Percentiles rank a stretch among this genome's conserved stretches.
These are phyloP conservation scores for Rhineura floridana DNA, from an alignment of 2,113 vertebrate genomes.

Conservation along the genomic window DNA sequence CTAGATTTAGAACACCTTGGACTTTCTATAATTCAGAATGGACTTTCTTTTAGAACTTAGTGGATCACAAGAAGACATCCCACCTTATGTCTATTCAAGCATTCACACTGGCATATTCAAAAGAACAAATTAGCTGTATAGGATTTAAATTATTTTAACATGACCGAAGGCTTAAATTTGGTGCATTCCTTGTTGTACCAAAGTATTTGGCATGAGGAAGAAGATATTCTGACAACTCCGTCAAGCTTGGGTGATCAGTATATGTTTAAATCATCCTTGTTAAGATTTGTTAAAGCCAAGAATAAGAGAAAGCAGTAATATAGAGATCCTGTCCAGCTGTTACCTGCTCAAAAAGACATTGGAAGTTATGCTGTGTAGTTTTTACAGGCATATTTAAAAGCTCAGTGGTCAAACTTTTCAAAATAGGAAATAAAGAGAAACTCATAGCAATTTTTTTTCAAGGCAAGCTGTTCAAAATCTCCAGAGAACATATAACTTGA, in stretches of 20 bases:
- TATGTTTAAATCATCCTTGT: constrained; percentile 37
- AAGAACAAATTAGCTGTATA: not conserved
- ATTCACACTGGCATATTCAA: not conserved
- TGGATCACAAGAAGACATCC: not conserved
- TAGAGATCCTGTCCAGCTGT: constrained; percentile 38
- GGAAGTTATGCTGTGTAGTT: constrained; percentile 39
- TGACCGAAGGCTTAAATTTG: constrained; percentile 26
- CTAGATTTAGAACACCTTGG: not conserved
- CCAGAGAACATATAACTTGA: not conserved
- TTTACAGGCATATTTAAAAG: constrained; percentile 48
- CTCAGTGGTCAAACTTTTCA: constrained; percentile 11
- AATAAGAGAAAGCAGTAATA: constrained; percentile 53
- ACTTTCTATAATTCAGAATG: not conserved
- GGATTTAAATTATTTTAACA: not conserved
- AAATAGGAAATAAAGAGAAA: constrained; percentile 19
- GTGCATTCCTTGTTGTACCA: not conserved
- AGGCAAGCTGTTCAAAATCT: not conserved
- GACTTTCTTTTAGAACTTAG: not conserved
- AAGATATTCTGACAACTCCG: constrained; percentile 1
- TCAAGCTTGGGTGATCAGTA: not conserved
- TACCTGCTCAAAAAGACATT: constrained; percentile 40
- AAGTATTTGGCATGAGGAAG: not conserved
- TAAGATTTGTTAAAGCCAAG: constrained; percentile 56
- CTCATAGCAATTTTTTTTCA: not conserved
- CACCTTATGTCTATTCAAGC: not conserved